phyloP scores from a whole-genome alignment of 2,888 invertebrate genomes.

The Teinopalpus imperialis region DNA sequence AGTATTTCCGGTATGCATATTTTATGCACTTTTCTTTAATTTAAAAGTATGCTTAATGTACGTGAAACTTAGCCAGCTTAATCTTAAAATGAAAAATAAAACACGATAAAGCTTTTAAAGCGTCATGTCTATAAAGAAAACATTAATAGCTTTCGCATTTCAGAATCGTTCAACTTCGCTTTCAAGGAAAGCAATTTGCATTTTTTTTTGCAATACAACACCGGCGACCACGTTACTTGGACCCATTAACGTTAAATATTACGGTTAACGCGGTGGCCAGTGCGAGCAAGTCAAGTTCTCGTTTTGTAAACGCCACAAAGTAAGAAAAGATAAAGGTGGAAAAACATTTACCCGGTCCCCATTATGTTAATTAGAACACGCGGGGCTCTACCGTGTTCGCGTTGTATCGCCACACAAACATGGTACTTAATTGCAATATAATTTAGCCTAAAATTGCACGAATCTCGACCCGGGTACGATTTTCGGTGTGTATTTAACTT shows the following conservation, averaged over 20 bases:
- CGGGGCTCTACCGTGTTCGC: conserved; percentile 31
- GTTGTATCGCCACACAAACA: conserved; percentile 30
- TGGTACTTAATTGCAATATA: conserved; percentile 27
- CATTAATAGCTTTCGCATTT: conserved; percentile 22
- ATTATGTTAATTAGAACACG: conserved; percentile 55
- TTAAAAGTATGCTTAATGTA: too few species aligned
- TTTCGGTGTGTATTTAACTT: background rate
- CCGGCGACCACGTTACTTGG: conserved; percentile 5
- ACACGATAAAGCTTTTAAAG: conserved; percentile 19
- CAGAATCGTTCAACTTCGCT: conserved; percentile 15
- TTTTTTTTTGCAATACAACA: conserved; percentile 12
- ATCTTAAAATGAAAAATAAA: too few species aligned
- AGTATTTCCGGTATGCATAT: too few species aligned
- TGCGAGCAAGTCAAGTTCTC: conserved; percentile 29
- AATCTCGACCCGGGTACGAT: background rate
- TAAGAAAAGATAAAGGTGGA: conserved; percentile 49
- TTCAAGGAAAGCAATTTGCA: conserved; percentile 22
- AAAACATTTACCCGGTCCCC: conserved; percentile 51
- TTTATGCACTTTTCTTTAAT: too few species aligned
- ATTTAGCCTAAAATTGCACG: conserved; percentile 26
- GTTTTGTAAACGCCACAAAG: conserved; percentile 46
- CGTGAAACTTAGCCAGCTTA: too few species aligned
- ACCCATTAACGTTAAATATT: conserved; percentile 31
- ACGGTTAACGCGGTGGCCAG: conserved; percentile 29
- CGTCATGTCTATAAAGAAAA: conserved; percentile 12